Percentiles rank a stretch among this genome's conserved stretches.
phyloP scores from a whole-genome alignment of 2,113 vertebrate species.

The Ailuropoda melanoleuca region DNA sequence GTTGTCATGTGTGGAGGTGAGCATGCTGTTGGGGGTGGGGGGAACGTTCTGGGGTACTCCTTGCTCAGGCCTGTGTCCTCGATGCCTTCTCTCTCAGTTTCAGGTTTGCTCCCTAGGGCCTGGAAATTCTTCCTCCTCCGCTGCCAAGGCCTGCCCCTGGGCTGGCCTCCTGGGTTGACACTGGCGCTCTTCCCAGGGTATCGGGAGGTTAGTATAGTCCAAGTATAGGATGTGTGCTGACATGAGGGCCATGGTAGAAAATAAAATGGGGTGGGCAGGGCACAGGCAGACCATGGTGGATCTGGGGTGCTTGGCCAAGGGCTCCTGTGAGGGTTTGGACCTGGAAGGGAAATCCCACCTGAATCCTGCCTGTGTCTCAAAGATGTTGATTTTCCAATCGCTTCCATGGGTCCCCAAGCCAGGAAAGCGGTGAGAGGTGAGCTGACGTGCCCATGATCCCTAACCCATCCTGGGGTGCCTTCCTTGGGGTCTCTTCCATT shows the following conservation, averaged over 20 bases:
- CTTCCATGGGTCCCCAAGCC: accelerated
- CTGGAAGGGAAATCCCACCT: background rate
- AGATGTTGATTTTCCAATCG: background rate
- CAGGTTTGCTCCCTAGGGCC: background rate
- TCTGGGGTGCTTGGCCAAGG: background rate
- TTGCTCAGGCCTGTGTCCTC: background rate
- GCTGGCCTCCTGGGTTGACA: background rate
- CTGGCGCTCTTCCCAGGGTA: background rate
- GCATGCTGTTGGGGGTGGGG: background rate
- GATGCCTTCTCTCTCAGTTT: background rate
- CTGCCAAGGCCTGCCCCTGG: background rate
- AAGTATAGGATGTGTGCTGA: background rate
- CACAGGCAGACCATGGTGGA: background rate
- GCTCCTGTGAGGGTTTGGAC: background rate
- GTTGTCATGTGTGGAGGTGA: background rate
- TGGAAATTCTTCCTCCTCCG: background rate
- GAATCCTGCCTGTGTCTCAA: background rate
- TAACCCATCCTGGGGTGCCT: background rate
- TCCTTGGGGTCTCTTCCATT: background rate
- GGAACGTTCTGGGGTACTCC: too few species aligned
- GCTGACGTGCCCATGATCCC: background rate
- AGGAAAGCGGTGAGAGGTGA: background rate
- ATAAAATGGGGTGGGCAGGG: background rate
- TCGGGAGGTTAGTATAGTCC: background rate
- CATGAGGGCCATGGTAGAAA: background rate